Percentiles rank a stretch among this genome's conserved stretches.
These are phyloP conservation scores for Callipepla californica DNA, from an alignment of 2,113 vertebrate genomes.

Conservation along the genomic window DNA sequence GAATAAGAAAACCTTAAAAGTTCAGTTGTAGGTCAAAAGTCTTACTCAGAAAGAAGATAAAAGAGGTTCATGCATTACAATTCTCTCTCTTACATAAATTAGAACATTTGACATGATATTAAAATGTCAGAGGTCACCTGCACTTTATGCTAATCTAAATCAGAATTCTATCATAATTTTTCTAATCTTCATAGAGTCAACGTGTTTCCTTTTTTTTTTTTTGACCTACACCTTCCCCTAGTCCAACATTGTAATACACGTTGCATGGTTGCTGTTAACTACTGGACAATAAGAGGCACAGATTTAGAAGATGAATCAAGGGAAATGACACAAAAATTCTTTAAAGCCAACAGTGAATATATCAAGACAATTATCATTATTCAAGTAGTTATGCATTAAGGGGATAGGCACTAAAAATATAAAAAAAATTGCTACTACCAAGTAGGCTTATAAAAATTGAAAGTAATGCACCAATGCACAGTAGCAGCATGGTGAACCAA, in stretches of 20 bases:
- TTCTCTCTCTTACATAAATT: not conserved
- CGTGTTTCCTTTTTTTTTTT: not conserved
- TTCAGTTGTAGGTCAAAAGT: constrained; percentile 21
- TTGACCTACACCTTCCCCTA: not conserved
- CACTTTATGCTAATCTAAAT: constrained; percentile 25
- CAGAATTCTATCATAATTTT: not conserved
- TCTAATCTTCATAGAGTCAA: not conserved
- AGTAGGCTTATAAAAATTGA: not conserved
- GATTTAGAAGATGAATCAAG: not conserved
- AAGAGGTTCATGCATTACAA: not conserved
- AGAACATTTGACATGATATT: constrained; percentile 6
- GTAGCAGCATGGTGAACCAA: not conserved
- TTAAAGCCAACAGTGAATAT: not conserved
- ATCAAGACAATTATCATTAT: not conserved
- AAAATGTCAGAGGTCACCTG: constrained; percentile 1
- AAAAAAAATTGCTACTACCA: not conserved
- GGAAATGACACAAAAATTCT: not conserved
- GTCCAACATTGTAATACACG: not conserved
- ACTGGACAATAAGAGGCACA: not conserved
- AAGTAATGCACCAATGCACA: not conserved
- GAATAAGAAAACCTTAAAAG: constrained; percentile 17
- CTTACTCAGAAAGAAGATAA: constrained; percentile 13
- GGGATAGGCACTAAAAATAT: not conserved
- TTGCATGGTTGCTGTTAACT: not conserved
- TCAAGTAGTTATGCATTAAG: not conserved